Conservation (phyloP, 2,797 vertebrate genomes). For the Parambassis ranga region DNA sequence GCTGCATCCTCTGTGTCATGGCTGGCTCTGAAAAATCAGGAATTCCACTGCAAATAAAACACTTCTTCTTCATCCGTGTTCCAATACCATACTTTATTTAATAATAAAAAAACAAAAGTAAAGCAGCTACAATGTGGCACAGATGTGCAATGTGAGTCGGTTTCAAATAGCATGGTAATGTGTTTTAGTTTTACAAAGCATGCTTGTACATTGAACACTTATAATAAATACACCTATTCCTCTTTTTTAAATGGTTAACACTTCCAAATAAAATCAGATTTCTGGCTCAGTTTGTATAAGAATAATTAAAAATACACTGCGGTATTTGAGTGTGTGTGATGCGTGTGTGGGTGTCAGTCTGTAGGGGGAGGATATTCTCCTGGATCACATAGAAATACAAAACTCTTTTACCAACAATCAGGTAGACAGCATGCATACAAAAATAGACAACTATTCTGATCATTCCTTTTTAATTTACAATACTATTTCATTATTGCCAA, state of each 20-base stretch:
- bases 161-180: slow-evolving; percentile 58
- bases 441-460: slow-evolving; percentile 83
- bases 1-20: too few species aligned
- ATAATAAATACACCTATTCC: slow-evolving; percentile 74
- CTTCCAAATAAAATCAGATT: slow-evolving; percentile 27
- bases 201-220: slow-evolving; percentile 77
- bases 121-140: slow-evolving; percentile 69
- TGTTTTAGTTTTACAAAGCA: slow-evolving; percentile 75
- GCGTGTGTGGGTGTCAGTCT: neutral
- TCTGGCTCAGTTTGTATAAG: slow-evolving; percentile 52
- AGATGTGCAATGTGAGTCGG: slow-evolving; percentile 65
- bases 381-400: slow-evolving; percentile 75
- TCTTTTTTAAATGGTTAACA: slow-evolving; percentile 47
- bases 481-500: slow-evolving; percentile 79
- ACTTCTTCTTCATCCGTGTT: slow-evolving; percentile 37
- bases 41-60: too few species aligned
- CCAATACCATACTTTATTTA: slow-evolving; percentile 68
- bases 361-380: slow-evolving; percentile 45
- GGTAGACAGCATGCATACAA: slow-evolving; percentile 85
- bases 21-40: too few species aligned
- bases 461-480: slow-evolving; percentile 73
- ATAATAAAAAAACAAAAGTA: slow-evolving; percentile 66
- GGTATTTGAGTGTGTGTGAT: slow-evolving; percentile 5
- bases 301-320: slow-evolving; percentile 70
- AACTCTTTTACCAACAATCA: slow-evolving; percentile 78